These are phyloP conservation scores for Ectemnius continuus DNA, from an alignment of 2,888 invertebrate genomes.

Conservation along the genomic window DNA sequence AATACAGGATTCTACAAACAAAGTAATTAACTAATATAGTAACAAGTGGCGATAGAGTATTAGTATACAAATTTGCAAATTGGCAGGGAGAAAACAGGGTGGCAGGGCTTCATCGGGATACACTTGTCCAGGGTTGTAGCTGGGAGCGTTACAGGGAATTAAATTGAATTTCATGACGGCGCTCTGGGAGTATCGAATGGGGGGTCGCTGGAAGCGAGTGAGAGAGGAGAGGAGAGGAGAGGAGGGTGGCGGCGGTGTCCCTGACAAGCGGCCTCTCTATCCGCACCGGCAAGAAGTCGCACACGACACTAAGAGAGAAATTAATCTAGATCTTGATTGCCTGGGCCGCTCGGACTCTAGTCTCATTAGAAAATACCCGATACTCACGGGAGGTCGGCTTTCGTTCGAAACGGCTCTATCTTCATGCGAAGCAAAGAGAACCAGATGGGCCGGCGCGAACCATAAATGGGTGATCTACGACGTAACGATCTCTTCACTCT, in stretches of 20 bases:
- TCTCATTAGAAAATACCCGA: conserved; percentile 66
- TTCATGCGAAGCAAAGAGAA: conserved; percentile 60
- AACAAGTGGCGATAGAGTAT: too few species aligned
- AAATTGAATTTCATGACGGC: conserved; percentile 6
- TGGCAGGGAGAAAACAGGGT: too few species aligned
- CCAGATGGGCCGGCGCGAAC: conserved; percentile 57
- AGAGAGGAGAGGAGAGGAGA: too few species aligned
- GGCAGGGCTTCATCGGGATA: too few species aligned
- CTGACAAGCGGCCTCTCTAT: too few species aligned
- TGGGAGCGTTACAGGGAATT: background rate
- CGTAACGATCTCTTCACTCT: conserved; percentile 68
- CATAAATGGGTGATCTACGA: conserved; percentile 69
- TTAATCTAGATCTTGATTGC: conserved; percentile 42
- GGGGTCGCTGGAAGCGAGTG: too few species aligned
- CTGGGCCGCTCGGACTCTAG: conserved; percentile 19
- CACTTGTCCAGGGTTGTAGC: background rate
- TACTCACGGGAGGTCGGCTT: conserved; percentile 72
- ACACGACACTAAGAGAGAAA: conserved; percentile 37
- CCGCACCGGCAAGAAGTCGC: background rate
- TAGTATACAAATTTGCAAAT: too few species aligned
- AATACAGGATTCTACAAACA: too few species aligned
- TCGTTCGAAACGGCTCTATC: conserved; percentile 71
- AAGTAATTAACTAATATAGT: too few species aligned
- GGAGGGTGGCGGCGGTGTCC: too few species aligned
- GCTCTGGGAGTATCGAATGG: background rate